A percentile compares a stretch with the other conserved stretches of the same genome.
These are phyloP conservation scores for Halcyon malimbica DNA, from an alignment of 2,113 vertebrate species.

Conservation along the genomic window DNA sequence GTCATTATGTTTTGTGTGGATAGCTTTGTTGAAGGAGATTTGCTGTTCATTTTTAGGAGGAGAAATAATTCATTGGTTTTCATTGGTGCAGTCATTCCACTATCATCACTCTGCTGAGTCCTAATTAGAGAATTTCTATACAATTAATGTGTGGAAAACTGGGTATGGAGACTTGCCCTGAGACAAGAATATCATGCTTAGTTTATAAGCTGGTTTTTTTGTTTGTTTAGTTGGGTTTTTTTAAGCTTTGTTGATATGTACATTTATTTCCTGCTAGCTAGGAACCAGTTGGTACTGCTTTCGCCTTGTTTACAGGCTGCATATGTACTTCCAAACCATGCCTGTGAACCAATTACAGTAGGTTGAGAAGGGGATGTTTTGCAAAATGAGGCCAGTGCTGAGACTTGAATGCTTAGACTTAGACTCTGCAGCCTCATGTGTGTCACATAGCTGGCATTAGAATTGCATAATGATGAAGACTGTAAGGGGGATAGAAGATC, in stretches of 20 bases:
- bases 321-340: not conserved
- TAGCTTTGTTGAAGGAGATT: not conserved
- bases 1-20: not conserved
- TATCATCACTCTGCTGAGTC: not conserved
- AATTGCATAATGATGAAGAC: not conserved
- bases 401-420: not conserved
- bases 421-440: not conserved
- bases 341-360: not conserved
- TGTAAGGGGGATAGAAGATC: not conserved
- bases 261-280: not conserved
- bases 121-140: not conserved
- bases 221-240: not conserved
- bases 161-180: not conserved
- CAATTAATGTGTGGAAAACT: not conserved
- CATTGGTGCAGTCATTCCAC: not conserved
- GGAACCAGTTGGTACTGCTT: not conserved
- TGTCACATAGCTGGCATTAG: not conserved
- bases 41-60: not conserved
- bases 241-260: not conserved
- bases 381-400: not conserved
- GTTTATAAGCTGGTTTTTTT: not conserved
- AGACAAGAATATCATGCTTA: not conserved
- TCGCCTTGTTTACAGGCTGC: not conserved
- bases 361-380: not conserved
- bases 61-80: constrained; percentile 7